These are phyloP conservation scores for Troides oblongomaculatus DNA, from an alignment of 2,888 invertebrate genomes.

Conservation along the genomic window DNA sequence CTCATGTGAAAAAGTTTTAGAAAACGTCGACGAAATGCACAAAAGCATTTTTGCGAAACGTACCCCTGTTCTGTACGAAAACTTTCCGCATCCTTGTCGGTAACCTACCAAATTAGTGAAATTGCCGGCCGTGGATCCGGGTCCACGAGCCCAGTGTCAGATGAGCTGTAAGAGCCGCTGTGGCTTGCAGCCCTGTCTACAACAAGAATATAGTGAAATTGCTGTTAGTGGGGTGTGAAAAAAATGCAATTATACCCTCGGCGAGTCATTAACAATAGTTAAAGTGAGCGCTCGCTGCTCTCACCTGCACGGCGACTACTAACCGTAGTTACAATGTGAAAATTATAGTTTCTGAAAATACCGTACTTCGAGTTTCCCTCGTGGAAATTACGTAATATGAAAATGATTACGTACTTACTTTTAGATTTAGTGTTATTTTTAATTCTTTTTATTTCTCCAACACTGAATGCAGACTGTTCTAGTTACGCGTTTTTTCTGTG, in stretches of 20 bases:
- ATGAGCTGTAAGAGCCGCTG: too few relatives aligned
- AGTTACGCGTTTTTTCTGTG: not conserved
- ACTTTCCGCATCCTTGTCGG: constrained; percentile 39
- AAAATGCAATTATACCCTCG: constrained; percentile 72
- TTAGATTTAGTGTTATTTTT: constrained; percentile 5
- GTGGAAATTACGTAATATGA: constrained; percentile 26
- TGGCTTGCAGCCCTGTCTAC: too few relatives aligned
- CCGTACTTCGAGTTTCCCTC: constrained; percentile 22
- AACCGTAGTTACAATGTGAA: constrained; percentile 36
- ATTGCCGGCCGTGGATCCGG: too few relatives aligned
- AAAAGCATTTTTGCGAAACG: constrained; percentile 22
- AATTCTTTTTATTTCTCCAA: not conserved
- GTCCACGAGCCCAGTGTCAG: too few relatives aligned
- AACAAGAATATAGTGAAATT: constrained; percentile 72
- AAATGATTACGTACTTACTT: constrained; percentile 18
- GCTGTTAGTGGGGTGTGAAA: constrained; percentile 67
- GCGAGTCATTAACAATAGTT: constrained; percentile 75
- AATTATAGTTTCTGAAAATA: constrained; percentile 34
- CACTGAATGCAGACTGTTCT: not conserved
- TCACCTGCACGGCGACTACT: constrained; percentile 34
- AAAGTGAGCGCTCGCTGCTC: constrained; percentile 43
- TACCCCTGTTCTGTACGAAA: constrained; percentile 35
- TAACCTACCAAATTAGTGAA: constrained; percentile 69
- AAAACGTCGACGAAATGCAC: not conserved
- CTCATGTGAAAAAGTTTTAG: not conserved